Base-by-base conservation (phyloP, 2,797 vertebrate genomes). In the Catostomus latipinnis region DNA sequence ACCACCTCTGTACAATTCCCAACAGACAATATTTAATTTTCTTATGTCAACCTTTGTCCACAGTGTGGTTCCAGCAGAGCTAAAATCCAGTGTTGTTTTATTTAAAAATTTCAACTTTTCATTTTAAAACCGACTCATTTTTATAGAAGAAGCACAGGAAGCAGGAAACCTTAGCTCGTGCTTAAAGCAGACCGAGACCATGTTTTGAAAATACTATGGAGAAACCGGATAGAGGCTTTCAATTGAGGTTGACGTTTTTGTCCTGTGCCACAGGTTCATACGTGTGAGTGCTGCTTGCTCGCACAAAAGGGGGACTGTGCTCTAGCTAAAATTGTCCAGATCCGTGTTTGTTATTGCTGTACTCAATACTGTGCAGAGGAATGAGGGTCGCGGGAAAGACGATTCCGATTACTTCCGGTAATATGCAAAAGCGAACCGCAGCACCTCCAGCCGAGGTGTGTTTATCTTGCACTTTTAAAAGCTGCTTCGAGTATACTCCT, bases 401-500 rank as follows among this genome's bases (percentile, higher is more conserved):
- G 74, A 87, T 76, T 82, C 5, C 86, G 89, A 92, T 91, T 90
- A 88, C 87, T 89, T 88, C 89, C 90, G 88, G 88, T 90, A 90
- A 90, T 86, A 89, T 88, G 84, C 85, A 88, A 83, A 78, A 87
- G 45, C 1, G 88, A 79, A 89, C 89, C 88, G 82, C 84, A 82
- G 89, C 86, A 80, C 90, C 87, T 85, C 75, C 62, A 91, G 92
- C 92, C 90, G 88, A 92, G 91, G 75, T 86, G 88, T 92, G 91
- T 94, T 94, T 94, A 93, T 94, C 87, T 91, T 89, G 89, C 90
- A 87, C 88, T 89, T 93, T 91, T 91, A 94, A 92, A 90, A 93
- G 89, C 86, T 34, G 89, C 87, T 92, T 92, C 87, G 86, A 92
- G 88, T 90, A 83, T 90, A 91, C 90, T 91, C 78, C 68, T 48